phyloP scores from a whole-genome alignment of 2,888 invertebrate species.

The Ophonus ardosiacus region DNA sequence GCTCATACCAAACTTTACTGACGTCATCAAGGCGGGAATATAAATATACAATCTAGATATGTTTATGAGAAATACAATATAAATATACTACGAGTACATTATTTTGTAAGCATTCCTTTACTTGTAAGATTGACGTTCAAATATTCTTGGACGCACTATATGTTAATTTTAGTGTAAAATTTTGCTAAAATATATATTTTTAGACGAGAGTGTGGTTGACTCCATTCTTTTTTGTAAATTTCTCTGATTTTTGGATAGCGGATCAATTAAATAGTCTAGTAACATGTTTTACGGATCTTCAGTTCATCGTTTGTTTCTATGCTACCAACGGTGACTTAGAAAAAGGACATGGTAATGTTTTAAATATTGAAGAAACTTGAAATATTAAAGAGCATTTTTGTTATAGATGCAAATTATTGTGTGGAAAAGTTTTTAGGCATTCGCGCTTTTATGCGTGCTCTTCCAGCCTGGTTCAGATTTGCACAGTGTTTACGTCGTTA shows the following conservation, averaged over 20 bases:
- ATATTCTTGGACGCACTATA: background rate
- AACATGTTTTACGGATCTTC: conserved; percentile 94
- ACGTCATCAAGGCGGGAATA: no score
- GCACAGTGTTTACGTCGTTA: conserved; percentile 98
- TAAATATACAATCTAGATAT: no score
- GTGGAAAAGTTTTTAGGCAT: conserved; percentile 85
- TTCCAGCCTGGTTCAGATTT: conserved; percentile 99
- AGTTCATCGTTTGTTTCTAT: conserved; percentile 96
- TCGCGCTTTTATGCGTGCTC: conserved; percentile 90
- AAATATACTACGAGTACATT: no score
- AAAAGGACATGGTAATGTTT: conserved; percentile 77
- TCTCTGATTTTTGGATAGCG: conserved; percentile 99
- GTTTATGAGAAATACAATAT: no score
- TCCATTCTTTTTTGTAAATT: conserved; percentile 95
- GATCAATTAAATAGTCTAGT: conserved; percentile 97
- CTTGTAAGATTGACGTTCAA: conserved; percentile 3
- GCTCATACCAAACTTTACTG: no score
- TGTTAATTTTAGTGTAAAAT: conserved; percentile 47
- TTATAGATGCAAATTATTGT: conserved; percentile 80
- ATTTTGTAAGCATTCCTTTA: background rate
- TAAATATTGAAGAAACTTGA: background rate
- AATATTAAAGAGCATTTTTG: background rate
- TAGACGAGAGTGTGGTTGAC: conserved; percentile 91
- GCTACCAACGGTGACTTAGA: conserved; percentile 87
- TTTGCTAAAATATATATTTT: conserved; percentile 68